Conservation (phyloP, 2,113 vertebrate species). For the Pseudonaja textilis region DNA sequence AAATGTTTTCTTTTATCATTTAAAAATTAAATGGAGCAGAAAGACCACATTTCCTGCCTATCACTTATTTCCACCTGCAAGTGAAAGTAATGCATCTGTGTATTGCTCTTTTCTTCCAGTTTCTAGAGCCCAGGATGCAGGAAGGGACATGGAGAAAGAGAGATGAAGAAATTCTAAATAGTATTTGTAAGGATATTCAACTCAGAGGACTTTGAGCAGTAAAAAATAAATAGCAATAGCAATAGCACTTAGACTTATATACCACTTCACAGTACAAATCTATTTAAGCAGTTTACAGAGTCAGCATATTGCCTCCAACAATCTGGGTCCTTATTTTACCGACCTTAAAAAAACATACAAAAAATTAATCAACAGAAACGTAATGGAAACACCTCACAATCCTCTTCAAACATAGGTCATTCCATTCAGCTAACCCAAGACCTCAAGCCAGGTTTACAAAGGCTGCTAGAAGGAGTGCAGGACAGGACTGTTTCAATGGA, state of each 20-base stretch:
- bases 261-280: no score
- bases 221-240: background rate
- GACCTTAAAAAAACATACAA: background rate
- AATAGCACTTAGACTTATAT: no score
- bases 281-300: no score
- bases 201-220: background rate
- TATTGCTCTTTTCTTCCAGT: background rate
- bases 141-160: background rate
- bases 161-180: background rate
- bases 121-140: background rate
- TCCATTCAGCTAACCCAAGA: background rate
- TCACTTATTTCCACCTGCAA: background rate
- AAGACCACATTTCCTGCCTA: background rate
- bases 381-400: background rate
- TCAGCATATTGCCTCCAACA: no score
- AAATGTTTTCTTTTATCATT: background rate
- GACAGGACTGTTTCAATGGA: background rate
- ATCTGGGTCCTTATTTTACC: no score
- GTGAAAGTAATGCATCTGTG: background rate
- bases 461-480: background rate
- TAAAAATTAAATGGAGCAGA: background rate
- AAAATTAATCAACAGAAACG: background rate
- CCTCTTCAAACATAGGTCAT: no score
- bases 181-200: background rate
- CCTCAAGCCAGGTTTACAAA: background rate